Evolutionary conservation across 2,113 vertebrate genomes (phyloP).

Genomic region (Coturnix japonica): DNA sequence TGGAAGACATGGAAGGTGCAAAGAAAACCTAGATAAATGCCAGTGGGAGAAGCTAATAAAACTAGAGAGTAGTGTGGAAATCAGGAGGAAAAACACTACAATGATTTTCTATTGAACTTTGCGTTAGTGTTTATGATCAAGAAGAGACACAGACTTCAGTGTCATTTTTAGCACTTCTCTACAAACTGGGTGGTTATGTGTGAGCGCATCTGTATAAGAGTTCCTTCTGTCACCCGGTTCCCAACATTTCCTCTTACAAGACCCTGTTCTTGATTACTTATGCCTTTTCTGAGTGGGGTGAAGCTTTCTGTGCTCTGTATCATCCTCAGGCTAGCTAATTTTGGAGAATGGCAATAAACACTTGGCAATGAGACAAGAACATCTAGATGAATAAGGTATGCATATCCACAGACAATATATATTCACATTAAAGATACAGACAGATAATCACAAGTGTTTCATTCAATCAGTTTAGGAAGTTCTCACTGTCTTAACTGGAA

Average conservation of each 20-base stretch:
- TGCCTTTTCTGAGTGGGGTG: neutral
- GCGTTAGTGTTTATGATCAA: neutral
- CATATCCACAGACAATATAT: neutral
- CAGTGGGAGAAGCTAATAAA: neutral
- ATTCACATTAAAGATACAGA: neutral
- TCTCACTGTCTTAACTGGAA: slow-evolving; percentile 21
- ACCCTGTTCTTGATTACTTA: neutral
- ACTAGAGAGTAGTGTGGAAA: neutral
- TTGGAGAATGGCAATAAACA: neutral
- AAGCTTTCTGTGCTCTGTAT: neutral
- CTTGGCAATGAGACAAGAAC: neutral
- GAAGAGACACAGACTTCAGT: neutral
- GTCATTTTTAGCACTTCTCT: neutral
- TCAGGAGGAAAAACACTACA: neutral
- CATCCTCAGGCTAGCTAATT: neutral
- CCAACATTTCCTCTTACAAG: accelerated
- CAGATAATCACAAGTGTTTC: neutral
- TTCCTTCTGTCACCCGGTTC: neutral
- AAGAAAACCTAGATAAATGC: neutral
- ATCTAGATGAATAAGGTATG: neutral
- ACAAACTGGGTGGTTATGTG: neutral
- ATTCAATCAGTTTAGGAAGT: neutral
- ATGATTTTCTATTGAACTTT: neutral
- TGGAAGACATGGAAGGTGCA: too few species aligned
- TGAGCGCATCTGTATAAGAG: neutral